These are phyloP conservation scores for Formica aserva DNA, from an alignment of 2,888 invertebrate species.

Conservation along the genomic window DNA sequence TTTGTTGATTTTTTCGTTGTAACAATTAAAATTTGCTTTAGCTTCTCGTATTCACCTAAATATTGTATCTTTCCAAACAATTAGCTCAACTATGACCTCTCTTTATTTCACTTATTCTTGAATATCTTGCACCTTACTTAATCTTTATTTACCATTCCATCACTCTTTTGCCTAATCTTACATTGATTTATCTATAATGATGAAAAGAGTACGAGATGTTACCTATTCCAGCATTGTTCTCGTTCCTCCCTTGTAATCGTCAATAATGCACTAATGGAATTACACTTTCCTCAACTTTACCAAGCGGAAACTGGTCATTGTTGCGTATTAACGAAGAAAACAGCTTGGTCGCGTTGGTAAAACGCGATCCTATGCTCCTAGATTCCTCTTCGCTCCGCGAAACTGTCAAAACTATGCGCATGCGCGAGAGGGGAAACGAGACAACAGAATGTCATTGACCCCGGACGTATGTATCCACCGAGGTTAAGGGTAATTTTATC, in stretches of 20 bases:
- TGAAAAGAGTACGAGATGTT: not conserved
- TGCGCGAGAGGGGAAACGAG: conserved; percentile 72
- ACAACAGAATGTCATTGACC: conserved; percentile 76
- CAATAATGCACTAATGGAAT: conserved; percentile 20
- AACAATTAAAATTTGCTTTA: not conserved
- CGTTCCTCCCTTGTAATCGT: not conserved
- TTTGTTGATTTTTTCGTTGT: too few species aligned
- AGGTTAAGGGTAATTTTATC: conserved; percentile 78
- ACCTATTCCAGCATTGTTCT: not conserved
- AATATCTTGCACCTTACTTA: not conserved
- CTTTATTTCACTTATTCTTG: not conserved
- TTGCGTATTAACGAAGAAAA: conserved; percentile 52
- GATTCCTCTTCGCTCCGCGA: conserved; percentile 67
- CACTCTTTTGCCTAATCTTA: not conserved
- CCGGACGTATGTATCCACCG: conserved; percentile 71
- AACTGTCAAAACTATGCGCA: conserved; percentile 74
- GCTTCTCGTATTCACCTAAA: not conserved
- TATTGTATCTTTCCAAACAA: not conserved
- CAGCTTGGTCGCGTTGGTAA: conserved; percentile 41
- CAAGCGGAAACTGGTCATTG: conserved; percentile 47
- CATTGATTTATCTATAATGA: not conserved
- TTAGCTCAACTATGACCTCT: not conserved
- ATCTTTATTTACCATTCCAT: not conserved
- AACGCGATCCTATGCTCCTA: conserved; percentile 45
- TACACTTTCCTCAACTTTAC: conserved; percentile 11